phyloP scores from a whole-genome alignment of 2,113 vertebrate genomes.

The Barnardius zonarius region DNA sequence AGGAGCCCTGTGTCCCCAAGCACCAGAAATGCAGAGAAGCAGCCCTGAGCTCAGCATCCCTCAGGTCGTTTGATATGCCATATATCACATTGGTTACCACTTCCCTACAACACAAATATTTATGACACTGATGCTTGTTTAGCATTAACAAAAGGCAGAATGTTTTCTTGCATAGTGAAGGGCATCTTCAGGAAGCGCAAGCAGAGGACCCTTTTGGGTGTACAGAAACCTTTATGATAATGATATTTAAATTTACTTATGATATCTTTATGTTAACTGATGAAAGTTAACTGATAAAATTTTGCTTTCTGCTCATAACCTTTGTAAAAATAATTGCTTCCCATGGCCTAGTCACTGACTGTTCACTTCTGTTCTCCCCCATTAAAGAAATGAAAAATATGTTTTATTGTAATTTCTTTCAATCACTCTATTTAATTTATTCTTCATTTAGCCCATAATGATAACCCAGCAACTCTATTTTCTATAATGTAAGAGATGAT shows the following conservation, averaged over 20 bases:
- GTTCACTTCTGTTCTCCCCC: not conserved
- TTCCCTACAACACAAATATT: not conserved
- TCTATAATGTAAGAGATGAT: not conserved
- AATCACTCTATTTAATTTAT: not conserved
- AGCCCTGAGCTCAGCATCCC: not conserved
- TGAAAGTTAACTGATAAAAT: not conserved
- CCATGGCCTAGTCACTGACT: not conserved
- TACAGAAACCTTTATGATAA: not conserved
- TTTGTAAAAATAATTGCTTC: slow-evolving; percentile 15
- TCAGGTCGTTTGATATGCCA: not conserved
- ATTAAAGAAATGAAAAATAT: slow-evolving; percentile 17
- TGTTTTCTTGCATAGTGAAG: not conserved
- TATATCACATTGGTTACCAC: fast-evolving
- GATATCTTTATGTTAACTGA: not conserved
- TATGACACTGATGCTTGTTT: not conserved
- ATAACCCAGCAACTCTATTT: not conserved
- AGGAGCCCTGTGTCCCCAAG: not conserved
- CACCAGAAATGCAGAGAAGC: not conserved
- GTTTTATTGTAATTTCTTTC: not conserved
- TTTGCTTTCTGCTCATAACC: not conserved
- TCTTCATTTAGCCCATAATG: not conserved
- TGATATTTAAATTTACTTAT: not conserved
- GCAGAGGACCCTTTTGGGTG: not conserved
- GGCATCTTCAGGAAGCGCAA: not conserved
- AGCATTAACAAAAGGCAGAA: not conserved